Evolutionary conservation across 2,888 invertebrate genomes (phyloP).

Genomic region (Epistrophella euchroma): DNA sequence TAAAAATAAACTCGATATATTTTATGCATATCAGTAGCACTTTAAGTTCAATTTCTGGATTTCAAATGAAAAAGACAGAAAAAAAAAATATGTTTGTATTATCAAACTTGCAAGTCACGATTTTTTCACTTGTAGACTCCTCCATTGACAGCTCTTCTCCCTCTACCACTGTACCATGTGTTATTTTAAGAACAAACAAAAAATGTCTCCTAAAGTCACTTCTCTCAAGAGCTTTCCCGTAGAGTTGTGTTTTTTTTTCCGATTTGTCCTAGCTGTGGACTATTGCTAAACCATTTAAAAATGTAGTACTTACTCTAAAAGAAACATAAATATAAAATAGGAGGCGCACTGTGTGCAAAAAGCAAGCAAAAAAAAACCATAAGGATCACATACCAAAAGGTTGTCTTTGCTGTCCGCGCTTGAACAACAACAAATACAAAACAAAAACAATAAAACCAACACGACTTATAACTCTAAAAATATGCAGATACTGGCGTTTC

Average conservation of each 20-base stretch:
- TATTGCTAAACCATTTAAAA: slow-evolving; percentile 49
- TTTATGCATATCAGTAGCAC: slow-evolving; percentile 14
- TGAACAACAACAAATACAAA: slow-evolving; percentile 30
- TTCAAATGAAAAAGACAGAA: background rate
- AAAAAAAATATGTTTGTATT: slow-evolving; percentile 6
- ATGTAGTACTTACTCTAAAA: slow-evolving; percentile 26
- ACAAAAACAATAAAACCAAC: slow-evolving; percentile 34
- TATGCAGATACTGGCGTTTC: slow-evolving; percentile 63
- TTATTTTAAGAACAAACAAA: slow-evolving; percentile 47
- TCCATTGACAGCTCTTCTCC: slow-evolving; percentile 44
- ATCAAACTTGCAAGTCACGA: slow-evolving; percentile 52
- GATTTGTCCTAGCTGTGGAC: background rate
- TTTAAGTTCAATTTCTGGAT: slow-evolving; percentile 14
- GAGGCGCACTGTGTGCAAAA: slow-evolving; percentile 19
- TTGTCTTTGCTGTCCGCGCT: slow-evolving; percentile 37
- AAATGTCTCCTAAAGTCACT: slow-evolving; percentile 4
- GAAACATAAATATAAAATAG: slow-evolving; percentile 55
- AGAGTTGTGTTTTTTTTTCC: slow-evolving; percentile 15
- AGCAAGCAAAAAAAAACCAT: background rate
- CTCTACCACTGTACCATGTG: background rate
- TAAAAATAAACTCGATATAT: background rate
- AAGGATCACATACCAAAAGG: slow-evolving; percentile 50
- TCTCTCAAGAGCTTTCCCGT: slow-evolving; percentile 37
- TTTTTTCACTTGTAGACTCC: slow-evolving; percentile 46
- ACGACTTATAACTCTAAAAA: slow-evolving; percentile 64